These are phyloP conservation scores for Vanacampus margaritifer DNA, from an alignment of 2,113 vertebrate species.

Conservation along the genomic window DNA sequence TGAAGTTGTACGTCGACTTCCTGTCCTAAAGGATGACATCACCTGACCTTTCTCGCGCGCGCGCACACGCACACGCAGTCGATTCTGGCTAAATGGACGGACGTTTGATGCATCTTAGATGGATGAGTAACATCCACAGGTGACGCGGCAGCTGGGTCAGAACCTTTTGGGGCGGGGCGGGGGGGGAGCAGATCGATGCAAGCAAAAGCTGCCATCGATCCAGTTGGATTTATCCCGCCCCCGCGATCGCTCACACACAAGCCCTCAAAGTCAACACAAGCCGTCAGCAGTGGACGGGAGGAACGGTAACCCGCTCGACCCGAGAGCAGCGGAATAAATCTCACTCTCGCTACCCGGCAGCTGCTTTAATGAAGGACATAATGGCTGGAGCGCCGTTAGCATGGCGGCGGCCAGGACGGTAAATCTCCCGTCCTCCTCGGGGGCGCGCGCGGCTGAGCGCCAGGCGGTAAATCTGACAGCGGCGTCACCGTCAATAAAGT, in stretches of 20 bases:
- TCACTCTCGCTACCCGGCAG: constrained; percentile 42
- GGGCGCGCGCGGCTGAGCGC: background rate
- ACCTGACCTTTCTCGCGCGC: constrained; percentile 22
- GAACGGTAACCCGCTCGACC: constrained; percentile 49
- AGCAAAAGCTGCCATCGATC: constrained; percentile 67
- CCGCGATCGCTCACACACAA: background rate
- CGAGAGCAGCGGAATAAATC: constrained; percentile 57
- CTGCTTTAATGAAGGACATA: constrained; percentile 62
- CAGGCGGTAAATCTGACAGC: background rate
- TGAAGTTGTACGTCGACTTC: background rate
- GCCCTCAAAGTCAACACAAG: constrained; percentile 62
- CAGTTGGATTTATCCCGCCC: constrained; percentile 60
- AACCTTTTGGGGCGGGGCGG: constrained; percentile 44
- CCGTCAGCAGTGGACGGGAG: constrained; percentile 47
- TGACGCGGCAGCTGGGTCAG: constrained; percentile 53
- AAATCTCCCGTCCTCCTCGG: constrained; percentile 49
- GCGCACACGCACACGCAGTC: no score
- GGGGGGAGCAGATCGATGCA: constrained; percentile 60
- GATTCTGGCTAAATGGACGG: constrained; percentile 34
- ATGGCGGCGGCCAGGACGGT: constrained; percentile 32
- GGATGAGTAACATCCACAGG: constrained; percentile 42
- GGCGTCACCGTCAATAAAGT: background rate
- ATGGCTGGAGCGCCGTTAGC: constrained; percentile 56
- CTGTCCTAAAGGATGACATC: constrained; percentile 24
- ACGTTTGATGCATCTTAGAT: constrained; percentile 47